Base-by-base conservation (phyloP, 2,797 vertebrate genomes). In the Astyanax mexicanus region DNA sequence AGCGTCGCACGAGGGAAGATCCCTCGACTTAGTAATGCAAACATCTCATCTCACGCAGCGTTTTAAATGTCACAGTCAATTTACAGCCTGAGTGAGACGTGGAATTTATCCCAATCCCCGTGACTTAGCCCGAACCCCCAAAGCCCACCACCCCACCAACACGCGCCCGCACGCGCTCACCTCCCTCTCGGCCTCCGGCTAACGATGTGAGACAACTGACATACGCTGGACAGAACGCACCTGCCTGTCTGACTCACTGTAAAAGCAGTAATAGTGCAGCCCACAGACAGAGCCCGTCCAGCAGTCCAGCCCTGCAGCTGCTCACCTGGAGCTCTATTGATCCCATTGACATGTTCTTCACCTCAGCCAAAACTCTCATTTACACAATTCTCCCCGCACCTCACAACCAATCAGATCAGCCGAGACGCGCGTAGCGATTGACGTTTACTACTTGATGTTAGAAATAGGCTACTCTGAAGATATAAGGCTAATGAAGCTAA, bases 31-130 rank as follows among this genome's bases (percentile, higher is more conserved):
- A 89, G 89, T 87, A 87, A 83, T 79, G 61, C 81, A 80, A 84
- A 81, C 71, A 61, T 80, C 73, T 83, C 79, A 62, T 78, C 83
- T 77, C 79, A 67, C 51, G 40, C 82, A 71, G 79, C 32, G 70
- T 85, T 83, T 81, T 84, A 88, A 90, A 89, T 89, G 87, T 87
- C 88, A 89, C 86, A 80, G 71, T 79, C 74, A 82, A 81, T 88
- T 80, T 74, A 77, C 70, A 83, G 67, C 66, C 68, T 44, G 72
- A 74, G 80, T 69, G 69, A 76, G 67, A 77, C 58, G 69, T 13
- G 55, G 67, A 77, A 81, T 80, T 84, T 49, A 84, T 81, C 68
- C 74, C 67, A 69, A n/a, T 80, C 69, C 54, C 38, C 13, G 51
- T 51, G 58, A 72, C 79, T 81, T 51, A 68, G 44, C 54, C 15